Evolutionary conservation across 2,797 vertebrate genomes (phyloP), one percentile per base, ranked within the genome.

Genomic region (Taeniopygia guttata): DNA sequence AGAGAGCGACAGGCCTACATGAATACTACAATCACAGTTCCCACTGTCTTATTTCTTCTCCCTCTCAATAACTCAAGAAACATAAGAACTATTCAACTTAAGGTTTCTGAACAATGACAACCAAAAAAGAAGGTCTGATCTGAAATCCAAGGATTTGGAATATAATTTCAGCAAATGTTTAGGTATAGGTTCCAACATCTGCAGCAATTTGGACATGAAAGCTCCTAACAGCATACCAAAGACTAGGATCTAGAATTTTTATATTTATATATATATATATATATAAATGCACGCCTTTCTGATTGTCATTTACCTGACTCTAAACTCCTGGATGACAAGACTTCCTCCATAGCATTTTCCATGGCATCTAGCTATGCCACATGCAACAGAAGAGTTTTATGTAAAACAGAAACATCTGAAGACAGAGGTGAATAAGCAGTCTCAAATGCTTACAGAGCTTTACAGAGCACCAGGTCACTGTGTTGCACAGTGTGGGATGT

Each of bases 231-330:
- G 12, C 19, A 12, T 13, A 29, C 13, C 22, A 55, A 19, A 46
- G 19, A 29, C 27, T 45, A 48, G n/a, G 34, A 62, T 22, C 48
- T 32, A 2, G 7, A 27, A 46, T n/a, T 46, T 6, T n/a, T n/a
- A n/a, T n/a, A n/a, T n/a, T n/a, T n/a, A n/a, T n/a, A n/a, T 38
- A 38, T 38, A 38, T 38, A 38, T 38, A 38, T 38, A 38, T 38
- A 38, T n/a, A 7, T 11, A 27, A 6, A 21, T 32, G 15, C 52
- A 23, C 23, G 12, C 16, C 9, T 30, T 15, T 70, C 51, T 82
- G 9, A 38, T 22, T 22, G 12, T 15, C n/a, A 23, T 12, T 62
- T 62, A 12, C 5, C 27, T 0, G 1, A 4, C 14, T 62, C 14
- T 23, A 23, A 40, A 32, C 12, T 62, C 22, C n/a, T n/a, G n/a